Conservation (phyloP, 1,140 invertebrate genomes). For the Ooceraea biroi region DNA sequence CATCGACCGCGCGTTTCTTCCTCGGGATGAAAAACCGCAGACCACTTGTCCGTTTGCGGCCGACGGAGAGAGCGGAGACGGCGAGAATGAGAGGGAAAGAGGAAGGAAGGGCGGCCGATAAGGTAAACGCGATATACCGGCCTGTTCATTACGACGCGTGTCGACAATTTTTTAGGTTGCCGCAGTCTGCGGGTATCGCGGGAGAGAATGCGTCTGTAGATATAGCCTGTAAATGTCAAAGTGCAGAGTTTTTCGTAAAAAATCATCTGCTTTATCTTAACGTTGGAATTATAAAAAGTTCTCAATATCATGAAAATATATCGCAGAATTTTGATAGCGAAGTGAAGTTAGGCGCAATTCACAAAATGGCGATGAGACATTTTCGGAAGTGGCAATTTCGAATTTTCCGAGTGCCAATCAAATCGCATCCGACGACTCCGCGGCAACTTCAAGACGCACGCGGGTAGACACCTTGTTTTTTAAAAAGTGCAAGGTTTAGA, state of each 20-base stretch:
- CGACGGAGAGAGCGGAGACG: conserved; percentile 27
- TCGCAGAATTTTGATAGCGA: neutral
- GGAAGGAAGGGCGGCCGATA: conserved; percentile 18
- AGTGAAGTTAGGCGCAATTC: neutral
- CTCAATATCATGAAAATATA: too few species aligned
- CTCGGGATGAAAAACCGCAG: conserved; percentile 61
- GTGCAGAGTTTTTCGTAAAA: too few species aligned
- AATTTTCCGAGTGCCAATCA: too few species aligned
- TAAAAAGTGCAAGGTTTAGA: too few species aligned
- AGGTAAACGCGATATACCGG: conserved; percentile 39
- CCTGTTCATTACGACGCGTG: conserved; percentile 57
- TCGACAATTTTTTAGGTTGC: conserved; percentile 64
- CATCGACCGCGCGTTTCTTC: conserved; percentile 58
- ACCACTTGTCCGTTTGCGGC: conserved; percentile 39
- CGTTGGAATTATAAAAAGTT: neutral
- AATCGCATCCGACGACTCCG: too few species aligned
- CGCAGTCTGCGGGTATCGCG: conserved; percentile 23
- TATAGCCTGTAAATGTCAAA: neutral
- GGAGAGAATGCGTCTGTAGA: neutral
- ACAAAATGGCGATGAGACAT: neutral
- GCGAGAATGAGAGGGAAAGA: neutral
- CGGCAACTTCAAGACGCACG: too few species aligned
- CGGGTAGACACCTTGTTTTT: too few species aligned
- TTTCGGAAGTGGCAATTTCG: too few species aligned
- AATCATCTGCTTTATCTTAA: neutral